Conservation (phyloP, 2,888 invertebrate genomes). For the Lomographa bimaculata region DNA sequence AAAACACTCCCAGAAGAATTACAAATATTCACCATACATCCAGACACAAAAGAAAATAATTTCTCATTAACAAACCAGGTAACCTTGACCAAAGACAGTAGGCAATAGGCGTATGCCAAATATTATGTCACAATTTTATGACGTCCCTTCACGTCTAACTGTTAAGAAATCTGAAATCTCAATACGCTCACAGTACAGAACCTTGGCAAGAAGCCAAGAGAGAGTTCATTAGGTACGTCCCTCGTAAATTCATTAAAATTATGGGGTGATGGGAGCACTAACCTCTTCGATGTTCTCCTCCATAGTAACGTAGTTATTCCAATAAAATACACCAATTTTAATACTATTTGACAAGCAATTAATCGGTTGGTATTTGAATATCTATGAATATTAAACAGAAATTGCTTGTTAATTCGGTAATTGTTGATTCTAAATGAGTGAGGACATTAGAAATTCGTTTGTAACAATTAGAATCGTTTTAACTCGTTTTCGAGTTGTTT, state of each 20-base stretch:
- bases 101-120: constrained; percentile 8
- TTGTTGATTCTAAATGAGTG: no score
- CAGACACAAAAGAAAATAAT: constrained; percentile 2
- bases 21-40: background rate
- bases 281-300: constrained; percentile 49
- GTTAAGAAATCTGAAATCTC: background rate
- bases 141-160: constrained; percentile 4
- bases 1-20: no score
- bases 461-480: no score
- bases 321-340: constrained; percentile 23
- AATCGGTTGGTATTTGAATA: no score
- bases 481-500: no score
- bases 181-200: constrained; percentile 3
- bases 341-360: constrained; percentile 9
- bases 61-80: constrained; percentile 4
- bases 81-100: no score
- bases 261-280: constrained; percentile 40
- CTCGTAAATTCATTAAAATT: constrained; percentile 24
- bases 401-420: no score
- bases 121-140: constrained; percentile 13
- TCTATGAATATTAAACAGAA: no score
- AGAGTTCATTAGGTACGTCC: constrained; percentile 13
- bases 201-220: constrained; percentile 22
- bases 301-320: constrained; percentile 32
- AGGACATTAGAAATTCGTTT: no score